Evolutionary conservation across 2,113 vertebrate genomes (phyloP).

Genomic region (human): GRCh38 chr4:5501501-5502000

Average conservation of each 20-base stretch:
- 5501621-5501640: not conserved
- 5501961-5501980: not conserved
- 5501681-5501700: not conserved
- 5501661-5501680: not conserved
- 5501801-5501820: not conserved
- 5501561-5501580: accelerated
- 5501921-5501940: not conserved
- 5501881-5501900: accelerated
- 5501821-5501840: no score
- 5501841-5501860: no score
- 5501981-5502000: not conserved
- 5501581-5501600: accelerated
- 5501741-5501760: not conserved
- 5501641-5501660: not conserved
- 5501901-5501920: not conserved
- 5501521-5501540: not conserved
- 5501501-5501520: not conserved
- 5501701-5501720: accelerated
- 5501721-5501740: not conserved
- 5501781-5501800: not conserved
- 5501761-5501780: no score
- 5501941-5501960: not conserved
- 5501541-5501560: not conserved
- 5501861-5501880: not conserved
- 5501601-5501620: not conserved